A percentile compares a stretch with the other conserved stretches of the same genome.
Evolutionary conservation across 1,140 invertebrate species (phyloP).

Genomic region (Wiebesia pumilae): DNA sequence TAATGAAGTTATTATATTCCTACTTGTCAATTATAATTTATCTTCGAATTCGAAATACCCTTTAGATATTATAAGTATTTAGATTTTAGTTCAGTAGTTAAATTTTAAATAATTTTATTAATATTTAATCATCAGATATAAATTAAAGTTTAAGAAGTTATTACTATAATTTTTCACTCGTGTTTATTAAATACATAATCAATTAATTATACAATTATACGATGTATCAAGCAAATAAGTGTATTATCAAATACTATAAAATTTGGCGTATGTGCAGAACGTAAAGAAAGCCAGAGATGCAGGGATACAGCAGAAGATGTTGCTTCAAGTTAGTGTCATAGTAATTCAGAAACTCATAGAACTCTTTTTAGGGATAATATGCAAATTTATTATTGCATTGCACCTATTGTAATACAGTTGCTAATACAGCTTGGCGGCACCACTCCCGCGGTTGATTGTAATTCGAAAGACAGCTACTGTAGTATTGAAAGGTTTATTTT

Average conservation of each 20-base stretch:
- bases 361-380: slow-evolving; percentile 29
- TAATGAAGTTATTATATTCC: too few relatives aligned
- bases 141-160: too few relatives aligned
- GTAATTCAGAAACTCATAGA: neutral
- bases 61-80: too few relatives aligned
- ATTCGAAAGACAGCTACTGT: slow-evolving; percentile 7
- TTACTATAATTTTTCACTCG: too few relatives aligned
- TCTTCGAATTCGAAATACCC: too few relatives aligned
- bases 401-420: slow-evolving; percentile 16
- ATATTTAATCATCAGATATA: too few relatives aligned
- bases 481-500: neutral
- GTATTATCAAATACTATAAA: neutral
- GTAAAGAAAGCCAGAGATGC: neutral
- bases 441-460: neutral
- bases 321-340: neutral
- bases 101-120: too few relatives aligned
- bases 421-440: slow-evolving; percentile 20
- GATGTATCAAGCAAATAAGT: neutral
- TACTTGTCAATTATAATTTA: too few relatives aligned
- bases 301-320: neutral
- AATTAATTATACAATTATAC: too few relatives aligned
- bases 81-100: too few relatives aligned
- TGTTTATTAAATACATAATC: too few relatives aligned
- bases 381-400: slow-evolving; percentile 42
- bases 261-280: neutral